Conservation (phyloP, 2,797 vertebrate genomes). For the Heterohyrax brucei region DNA sequence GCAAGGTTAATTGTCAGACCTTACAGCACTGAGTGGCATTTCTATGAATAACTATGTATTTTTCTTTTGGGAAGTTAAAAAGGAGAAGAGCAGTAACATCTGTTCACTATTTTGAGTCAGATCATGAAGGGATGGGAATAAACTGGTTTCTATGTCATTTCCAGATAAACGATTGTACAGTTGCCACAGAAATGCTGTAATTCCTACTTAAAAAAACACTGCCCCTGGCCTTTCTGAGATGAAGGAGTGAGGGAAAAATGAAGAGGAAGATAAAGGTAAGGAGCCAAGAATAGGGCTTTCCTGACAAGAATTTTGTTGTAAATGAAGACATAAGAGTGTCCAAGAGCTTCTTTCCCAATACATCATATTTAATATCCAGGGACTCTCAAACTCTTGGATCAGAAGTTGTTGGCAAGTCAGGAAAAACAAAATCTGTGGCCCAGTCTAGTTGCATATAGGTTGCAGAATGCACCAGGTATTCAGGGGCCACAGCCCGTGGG, state of each 20-base stretch:
- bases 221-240: neutral
- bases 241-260: neutral
- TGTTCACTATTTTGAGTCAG: neutral
- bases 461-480: neutral
- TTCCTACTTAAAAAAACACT: neutral
- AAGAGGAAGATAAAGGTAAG: neutral
- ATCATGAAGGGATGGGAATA: neutral
- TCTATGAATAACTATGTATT: neutral
- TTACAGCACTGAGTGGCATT: neutral
- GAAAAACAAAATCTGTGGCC: neutral
- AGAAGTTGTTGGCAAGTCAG: neutral
- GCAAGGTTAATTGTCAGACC: no score
- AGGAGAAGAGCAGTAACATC: neutral
- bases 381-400: neutral
- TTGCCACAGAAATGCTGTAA: neutral
- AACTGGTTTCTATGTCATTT: neutral
- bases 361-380: neutral
- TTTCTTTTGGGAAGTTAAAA: neutral
- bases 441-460: neutral
- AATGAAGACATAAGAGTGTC: neutral
- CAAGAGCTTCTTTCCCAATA: neutral
- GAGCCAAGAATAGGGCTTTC: neutral
- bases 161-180: neutral
- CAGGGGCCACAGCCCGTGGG: neutral
- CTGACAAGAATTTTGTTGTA: neutral